Evolutionary conservation across 1,140 invertebrate species (phyloP).

Genomic region (Sitobion miscanthi): DNA sequence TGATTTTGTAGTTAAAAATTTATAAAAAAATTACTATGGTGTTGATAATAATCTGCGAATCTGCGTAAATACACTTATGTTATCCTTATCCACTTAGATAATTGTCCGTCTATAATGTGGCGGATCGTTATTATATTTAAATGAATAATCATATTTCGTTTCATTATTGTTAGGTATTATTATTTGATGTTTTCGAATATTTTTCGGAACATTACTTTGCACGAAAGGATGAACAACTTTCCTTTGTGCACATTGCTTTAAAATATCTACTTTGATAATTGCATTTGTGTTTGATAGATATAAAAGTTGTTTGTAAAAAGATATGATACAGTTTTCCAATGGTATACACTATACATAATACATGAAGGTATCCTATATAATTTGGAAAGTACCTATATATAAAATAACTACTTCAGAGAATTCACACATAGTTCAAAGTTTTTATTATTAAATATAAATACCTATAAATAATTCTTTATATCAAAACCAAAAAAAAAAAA

Average conservation of each 20-base stretch:
- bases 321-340: neutral
- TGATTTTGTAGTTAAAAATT: no score
- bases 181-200: neutral
- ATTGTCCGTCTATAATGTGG: neutral
- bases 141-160: neutral
- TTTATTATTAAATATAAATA: conserved; percentile 4
- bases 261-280: conserved; percentile 26
- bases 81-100: neutral
- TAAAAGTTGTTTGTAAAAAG: neutral
- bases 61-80: neutral
- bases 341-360: neutral
- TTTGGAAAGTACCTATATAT: neutral
- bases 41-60: neutral
- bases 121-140: neutral
- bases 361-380: neutral
- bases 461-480: neutral
- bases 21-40: neutral
- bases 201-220: neutral
- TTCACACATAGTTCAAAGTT: conserved; percentile 1
- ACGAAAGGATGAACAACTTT: neutral
- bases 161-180: neutral
- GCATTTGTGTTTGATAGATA: neutral
- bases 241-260: neutral
- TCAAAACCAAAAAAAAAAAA: neutral
- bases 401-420: neutral